Percentiles rank a stretch among this genome's conserved stretches.
phyloP scores from a whole-genome alignment of 1,140 invertebrate species.

The Oryzaephilus surinamensis region DNA sequence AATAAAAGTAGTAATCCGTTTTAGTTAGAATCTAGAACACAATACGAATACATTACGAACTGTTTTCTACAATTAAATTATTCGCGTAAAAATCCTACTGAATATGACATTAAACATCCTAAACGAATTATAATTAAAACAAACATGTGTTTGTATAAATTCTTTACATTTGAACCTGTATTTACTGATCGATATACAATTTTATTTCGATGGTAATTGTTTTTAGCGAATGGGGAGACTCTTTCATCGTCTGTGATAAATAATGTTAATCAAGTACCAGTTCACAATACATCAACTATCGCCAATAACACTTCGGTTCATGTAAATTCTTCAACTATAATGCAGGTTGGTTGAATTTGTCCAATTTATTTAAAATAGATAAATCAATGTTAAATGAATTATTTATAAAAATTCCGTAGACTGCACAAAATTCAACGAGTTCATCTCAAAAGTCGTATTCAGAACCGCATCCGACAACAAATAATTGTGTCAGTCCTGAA shows the following conservation, averaged over 20 bases:
- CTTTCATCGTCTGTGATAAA: constrained; percentile 29
- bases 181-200: background rate
- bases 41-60: too few relatives aligned
- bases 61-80: too few relatives aligned
- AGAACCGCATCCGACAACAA: constrained; percentile 19
- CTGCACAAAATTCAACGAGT: constrained; percentile 14
- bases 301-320: constrained; percentile 11
- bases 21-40: too few relatives aligned
- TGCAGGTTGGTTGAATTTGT: constrained; percentile 6
- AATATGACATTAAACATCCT: too few relatives aligned
- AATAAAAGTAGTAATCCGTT: too few relatives aligned
- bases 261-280: constrained; percentile 20
- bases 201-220: background rate
- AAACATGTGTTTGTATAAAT: too few relatives aligned
- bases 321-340: constrained; percentile 16
- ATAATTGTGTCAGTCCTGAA: constrained; percentile 26
- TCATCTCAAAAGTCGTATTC: constrained; percentile 14
- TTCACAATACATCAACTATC: constrained; percentile 15
- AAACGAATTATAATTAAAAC: too few relatives aligned
- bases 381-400: too few relatives aligned
- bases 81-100: too few relatives aligned
- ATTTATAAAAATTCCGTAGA: constrained; percentile 6
- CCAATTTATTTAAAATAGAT: background rate
- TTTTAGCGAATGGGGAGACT: constrained; percentile 24
- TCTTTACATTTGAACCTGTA: too few relatives aligned